Conservation (phyloP, 2,888 invertebrate species). For the Tiliacea citrago region DNA sequence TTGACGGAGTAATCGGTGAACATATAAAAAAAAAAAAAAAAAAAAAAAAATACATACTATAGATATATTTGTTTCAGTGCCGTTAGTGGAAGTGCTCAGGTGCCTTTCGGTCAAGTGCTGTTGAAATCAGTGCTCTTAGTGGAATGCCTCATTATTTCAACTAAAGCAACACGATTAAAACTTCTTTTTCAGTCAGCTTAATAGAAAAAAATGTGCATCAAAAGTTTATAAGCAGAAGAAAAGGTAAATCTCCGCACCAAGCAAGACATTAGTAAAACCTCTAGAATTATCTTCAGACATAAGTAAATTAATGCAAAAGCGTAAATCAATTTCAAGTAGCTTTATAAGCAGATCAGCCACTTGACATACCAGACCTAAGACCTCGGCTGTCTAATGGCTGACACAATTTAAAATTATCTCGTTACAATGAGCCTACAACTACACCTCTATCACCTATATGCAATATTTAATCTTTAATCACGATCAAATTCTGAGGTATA, state of each 20-base stretch:
- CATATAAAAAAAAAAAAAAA: too few species aligned
- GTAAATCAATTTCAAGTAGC: background rate
- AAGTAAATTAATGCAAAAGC: background rate
- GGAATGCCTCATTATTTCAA: background rate
- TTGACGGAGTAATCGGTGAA: too few species aligned
- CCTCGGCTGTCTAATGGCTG: conserved; percentile 14
- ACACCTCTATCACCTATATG: conserved; percentile 34
- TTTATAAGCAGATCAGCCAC: background rate
- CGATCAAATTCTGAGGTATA: conserved; percentile 37
- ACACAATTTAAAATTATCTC: conserved; percentile 23
- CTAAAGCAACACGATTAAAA: background rate
- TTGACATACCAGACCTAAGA: conserved; percentile 2
- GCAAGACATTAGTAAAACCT: background rate
- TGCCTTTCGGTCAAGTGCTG: too few species aligned
- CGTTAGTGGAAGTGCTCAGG: too few species aligned
- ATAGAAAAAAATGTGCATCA: background rate
- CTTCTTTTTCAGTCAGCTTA: too few species aligned
- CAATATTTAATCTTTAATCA: conserved; percentile 29
- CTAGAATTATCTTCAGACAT: background rate
- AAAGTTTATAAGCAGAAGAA: background rate
- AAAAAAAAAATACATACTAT: too few species aligned
- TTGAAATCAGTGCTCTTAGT: too few species aligned
- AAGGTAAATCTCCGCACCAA: background rate
- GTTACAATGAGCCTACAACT: conserved; percentile 30
- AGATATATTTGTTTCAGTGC: too few species aligned